Evolutionary conservation across 2,113 vertebrate species (phyloP).

Genomic region (Chlamydotis undulata): DNA sequence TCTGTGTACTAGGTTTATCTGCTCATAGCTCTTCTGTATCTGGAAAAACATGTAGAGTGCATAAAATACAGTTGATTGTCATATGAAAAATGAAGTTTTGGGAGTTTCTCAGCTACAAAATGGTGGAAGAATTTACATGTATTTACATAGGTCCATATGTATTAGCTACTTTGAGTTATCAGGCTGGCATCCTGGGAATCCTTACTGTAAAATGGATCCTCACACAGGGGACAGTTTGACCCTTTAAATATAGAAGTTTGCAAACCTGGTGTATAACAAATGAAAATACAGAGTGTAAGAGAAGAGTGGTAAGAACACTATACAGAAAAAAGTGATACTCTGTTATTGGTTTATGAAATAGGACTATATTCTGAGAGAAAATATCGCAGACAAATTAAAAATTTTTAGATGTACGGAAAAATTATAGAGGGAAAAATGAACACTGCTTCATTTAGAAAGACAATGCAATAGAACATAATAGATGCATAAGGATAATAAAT

Average conservation of each 20-base stretch:
- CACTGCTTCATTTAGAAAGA: not conserved
- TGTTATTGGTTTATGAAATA: not conserved
- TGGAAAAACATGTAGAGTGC: not conserved
- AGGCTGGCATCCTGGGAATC: not conserved
- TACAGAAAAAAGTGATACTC: not conserved
- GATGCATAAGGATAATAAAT: not conserved
- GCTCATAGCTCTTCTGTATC: not conserved
- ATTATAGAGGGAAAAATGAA: not conserved
- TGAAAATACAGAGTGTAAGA: not conserved
- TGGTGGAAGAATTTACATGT: not conserved
- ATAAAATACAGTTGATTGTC: not conserved
- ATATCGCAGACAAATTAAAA: not conserved
- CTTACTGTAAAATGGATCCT: not conserved
- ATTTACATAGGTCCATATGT: not conserved
- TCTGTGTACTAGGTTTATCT: not conserved
- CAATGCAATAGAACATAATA: not conserved
- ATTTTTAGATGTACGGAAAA: not conserved
- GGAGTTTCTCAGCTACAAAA: not conserved
- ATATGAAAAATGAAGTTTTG: not conserved
- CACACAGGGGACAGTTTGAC: not conserved
- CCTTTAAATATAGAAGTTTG: not conserved
- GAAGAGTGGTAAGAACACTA: not conserved
- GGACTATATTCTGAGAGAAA: not conserved
- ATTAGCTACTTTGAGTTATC: not conserved
- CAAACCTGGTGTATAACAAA: not conserved